Evolutionary conservation across 2,888 invertebrate genomes (phyloP).

Genomic region (Ichneumoninae sp.): DNA sequence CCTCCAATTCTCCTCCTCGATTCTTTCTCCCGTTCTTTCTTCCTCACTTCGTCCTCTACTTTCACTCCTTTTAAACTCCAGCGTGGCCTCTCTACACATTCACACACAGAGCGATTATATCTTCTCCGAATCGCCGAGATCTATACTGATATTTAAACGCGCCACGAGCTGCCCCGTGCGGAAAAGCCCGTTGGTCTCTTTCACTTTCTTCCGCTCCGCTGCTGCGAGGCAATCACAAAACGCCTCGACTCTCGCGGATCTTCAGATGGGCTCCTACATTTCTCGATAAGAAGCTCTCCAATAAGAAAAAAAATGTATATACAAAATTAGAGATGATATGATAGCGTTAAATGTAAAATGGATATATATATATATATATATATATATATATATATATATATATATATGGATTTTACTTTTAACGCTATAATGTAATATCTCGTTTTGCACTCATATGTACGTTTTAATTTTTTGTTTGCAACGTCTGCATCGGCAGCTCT

Average conservation of each 20-base stretch:
- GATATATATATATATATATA: neutral
- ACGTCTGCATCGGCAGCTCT: neutral
- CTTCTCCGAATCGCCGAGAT: conserved; percentile 2
- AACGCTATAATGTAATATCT: conserved; percentile 1
- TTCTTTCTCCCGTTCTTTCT: conserved; percentile 32
- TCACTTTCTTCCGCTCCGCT: conserved; percentile 64
- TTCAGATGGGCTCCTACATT: neutral
- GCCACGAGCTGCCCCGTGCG: conserved; percentile 35
- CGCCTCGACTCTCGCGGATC: neutral
- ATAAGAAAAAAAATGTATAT: neutral
- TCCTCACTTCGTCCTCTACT: conserved; percentile 48
- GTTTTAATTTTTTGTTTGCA: neutral
- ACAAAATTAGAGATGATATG: neutral
- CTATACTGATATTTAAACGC: conserved; percentile 26
- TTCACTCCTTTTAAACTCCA: conserved; percentile 53
- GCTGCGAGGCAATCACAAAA: conserved; percentile 21
- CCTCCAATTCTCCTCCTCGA: neutral
- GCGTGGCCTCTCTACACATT: conserved; percentile 8
- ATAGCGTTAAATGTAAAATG: neutral
- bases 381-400: neutral
- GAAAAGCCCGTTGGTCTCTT: conserved; percentile 62
- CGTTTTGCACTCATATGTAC: neutral
- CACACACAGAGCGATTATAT: neutral
- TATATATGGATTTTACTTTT: neutral
- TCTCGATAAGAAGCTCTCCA: conserved; percentile 33